Percentiles rank a stretch among this genome's conserved stretches.
Evolutionary conservation across 2,113 vertebrate species (phyloP).

Genomic region (Cyprinus carpio): DNA sequence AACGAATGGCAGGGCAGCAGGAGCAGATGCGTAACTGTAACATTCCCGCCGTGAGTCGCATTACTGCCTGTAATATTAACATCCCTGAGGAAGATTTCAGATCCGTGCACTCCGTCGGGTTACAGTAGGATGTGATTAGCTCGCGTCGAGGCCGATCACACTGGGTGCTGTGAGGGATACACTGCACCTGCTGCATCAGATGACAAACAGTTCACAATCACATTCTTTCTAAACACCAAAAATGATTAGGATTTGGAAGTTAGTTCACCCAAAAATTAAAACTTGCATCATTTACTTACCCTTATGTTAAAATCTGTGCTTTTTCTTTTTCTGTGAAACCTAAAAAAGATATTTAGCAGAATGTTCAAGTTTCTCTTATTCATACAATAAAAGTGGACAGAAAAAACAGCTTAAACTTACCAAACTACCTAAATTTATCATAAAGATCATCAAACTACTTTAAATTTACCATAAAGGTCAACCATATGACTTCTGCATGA

Average conservation of each 20-base stretch:
- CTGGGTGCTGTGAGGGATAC: background rate
- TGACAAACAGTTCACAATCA: background rate
- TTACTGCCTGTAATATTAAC: conserved; percentile 32
- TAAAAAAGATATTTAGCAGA: background rate
- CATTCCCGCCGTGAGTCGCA: background rate
- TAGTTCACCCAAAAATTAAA: background rate
- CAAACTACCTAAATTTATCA: background rate
- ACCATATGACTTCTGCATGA: background rate
- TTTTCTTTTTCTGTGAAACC: background rate
- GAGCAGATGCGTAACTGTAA: conserved; percentile 36
- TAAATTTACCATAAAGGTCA: background rate
- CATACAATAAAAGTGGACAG: background rate
- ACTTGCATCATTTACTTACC: background rate
- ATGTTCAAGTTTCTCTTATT: background rate
- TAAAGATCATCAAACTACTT: no score
- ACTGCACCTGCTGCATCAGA: background rate
- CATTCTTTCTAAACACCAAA: background rate
- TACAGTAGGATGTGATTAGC: background rate
- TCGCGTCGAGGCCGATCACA: background rate
- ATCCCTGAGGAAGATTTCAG: conserved; percentile 38
- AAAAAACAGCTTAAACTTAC: background rate
- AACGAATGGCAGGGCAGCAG: background rate
- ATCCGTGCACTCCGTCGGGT: background rate
- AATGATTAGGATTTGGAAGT: background rate
- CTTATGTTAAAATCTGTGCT: background rate